Evolutionary conservation across 1,140 invertebrate genomes (phyloP), one percentile per base, ranked within the genome.

Genomic region (Varroa destructor): DNA sequence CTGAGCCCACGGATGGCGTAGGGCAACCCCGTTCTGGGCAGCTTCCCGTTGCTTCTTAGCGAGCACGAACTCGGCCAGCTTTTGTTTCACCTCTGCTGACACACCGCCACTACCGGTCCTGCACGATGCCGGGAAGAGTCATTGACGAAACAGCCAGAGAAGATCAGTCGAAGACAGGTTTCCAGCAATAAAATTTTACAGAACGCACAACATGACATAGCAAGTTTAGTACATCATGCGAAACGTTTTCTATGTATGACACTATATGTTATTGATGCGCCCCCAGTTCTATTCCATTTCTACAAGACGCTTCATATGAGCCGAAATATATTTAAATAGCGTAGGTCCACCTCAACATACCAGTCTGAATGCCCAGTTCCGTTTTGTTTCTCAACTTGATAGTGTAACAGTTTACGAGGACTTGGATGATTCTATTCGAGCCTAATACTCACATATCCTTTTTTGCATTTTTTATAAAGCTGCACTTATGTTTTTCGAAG

Each of bases 61-160:
- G 78, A 92, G 85, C 57, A 95, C 84, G 80, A 93, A 93, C 79
- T 90, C 89, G 85, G 92, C 84, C 76, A 97, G 83, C 77, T 90
- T 90, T 81, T 93, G 90, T 81, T 97, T 97, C 75, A 97, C 93
- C 81, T 95, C 92, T 12, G 89, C 88, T 72, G 92, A 95, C 56
- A 93, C 92, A 74, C 93, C 87, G 37, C 93, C 93, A 83, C 81
- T 81, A 81, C 72, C 0, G 54, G 43, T 71, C 36, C 54, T 73
- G 56, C 4, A 74, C 4, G 12, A 36, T 46, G 8, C 10, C 36
- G 0, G 51, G 12, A 36, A 43, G 40, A 40, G 0, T 71, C 73
- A 43, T 36, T 55, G 72, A 72, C 40, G 72, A 43, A n/a, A 12
- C 14, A n/a, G 70, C 37, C 6, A 8, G 71, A 73, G 42, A 73